Conservation (phyloP, 2,797 vertebrate species). For the Alauda arvensis region DNA sequence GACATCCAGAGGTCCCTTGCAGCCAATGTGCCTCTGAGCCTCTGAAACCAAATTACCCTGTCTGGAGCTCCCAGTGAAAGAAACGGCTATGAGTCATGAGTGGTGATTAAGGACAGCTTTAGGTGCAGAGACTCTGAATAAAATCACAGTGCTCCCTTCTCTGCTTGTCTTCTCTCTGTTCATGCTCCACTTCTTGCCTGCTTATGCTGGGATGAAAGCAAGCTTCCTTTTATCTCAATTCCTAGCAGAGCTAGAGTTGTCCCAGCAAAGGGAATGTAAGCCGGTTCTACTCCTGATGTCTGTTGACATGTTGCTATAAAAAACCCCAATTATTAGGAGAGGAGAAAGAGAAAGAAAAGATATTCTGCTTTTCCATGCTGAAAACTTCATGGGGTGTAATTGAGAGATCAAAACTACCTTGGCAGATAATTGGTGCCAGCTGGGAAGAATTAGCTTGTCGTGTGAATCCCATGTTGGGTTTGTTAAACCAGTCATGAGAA, state of each 20-base stretch:
- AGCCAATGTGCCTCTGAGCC: not conserved
- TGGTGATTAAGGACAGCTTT: constrained; percentile 38
- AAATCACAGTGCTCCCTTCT: constrained; percentile 17
- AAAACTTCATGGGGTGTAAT: not conserved
- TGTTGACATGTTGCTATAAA: constrained; percentile 39
- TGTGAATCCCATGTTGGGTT: not conserved
- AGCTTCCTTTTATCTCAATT: constrained; percentile 56
- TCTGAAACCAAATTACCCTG: constrained; percentile 16
- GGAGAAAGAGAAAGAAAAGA: not conserved
- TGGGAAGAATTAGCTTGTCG: not conserved
- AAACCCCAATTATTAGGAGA: not conserved
- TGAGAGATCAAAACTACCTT: constrained; percentile 14
- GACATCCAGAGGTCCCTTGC: not conserved
- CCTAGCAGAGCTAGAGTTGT: constrained; percentile 41
- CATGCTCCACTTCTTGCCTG: constrained; percentile 46
- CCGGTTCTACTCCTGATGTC: not conserved
- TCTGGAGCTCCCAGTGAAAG: constrained; percentile 39
- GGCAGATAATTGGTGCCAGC: not conserved
- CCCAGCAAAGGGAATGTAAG: constrained; percentile 50
- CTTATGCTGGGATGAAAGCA: constrained; percentile 40
- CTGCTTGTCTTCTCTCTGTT: constrained; percentile 26
- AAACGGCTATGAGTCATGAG: constrained; percentile 34
- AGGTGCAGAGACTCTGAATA: constrained; percentile 29
- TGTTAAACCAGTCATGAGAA: not conserved
- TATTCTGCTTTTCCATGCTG: not conserved